Evolutionary conservation across 64 coral and sea anemone species (phyloP).

Genomic region (Dendronephthya gigantea): DNA sequence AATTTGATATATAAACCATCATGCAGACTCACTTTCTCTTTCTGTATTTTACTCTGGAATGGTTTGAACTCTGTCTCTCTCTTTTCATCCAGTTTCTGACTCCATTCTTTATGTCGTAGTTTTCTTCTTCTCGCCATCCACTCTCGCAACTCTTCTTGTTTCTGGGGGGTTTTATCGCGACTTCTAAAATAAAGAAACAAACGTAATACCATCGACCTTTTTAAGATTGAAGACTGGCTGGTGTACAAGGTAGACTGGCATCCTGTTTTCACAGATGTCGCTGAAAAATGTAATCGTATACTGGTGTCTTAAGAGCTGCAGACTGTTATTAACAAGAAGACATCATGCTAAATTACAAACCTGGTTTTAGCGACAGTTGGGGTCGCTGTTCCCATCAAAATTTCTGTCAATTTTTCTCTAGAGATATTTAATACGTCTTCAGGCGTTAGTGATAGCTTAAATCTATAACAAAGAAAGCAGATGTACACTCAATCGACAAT

Average conservation of each 20-base stretch:
- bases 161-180: conserved; percentile 1
- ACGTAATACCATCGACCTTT: background rate
- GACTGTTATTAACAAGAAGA: background rate
- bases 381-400: background rate
- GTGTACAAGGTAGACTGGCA: too few relatives aligned
- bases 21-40: background rate
- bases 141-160: background rate
- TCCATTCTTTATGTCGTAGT: conserved; percentile 14
- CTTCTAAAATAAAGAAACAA: background rate
- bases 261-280: too few relatives aligned
- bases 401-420: background rate
- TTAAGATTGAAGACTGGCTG: too few relatives aligned
- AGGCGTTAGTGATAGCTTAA: background rate
- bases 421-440: background rate
- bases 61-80: background rate
- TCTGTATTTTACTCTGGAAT: background rate
- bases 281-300: too few relatives aligned
- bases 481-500: too few relatives aligned
- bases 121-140: conserved; percentile 3
- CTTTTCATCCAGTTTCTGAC: background rate
- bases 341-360: background rate
- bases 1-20: background rate
- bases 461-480: background rate
- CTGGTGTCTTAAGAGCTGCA: too few relatives aligned
- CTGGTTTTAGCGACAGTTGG: background rate